phyloP scores from a whole-genome alignment of 1,140 invertebrate species.

The Reticulitermes speratus region DNA sequence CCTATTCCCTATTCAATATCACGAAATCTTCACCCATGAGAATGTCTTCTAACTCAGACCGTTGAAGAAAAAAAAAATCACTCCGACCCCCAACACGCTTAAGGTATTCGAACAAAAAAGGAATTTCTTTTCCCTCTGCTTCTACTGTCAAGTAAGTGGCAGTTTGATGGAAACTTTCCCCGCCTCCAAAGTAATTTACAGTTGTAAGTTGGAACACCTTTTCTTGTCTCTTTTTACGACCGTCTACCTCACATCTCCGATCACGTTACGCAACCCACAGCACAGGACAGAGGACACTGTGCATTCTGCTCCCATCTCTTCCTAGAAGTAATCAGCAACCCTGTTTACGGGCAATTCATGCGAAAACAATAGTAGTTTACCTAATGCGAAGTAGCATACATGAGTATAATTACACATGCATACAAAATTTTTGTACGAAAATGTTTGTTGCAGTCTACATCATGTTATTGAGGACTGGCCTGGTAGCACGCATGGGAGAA shows the following conservation, averaged over 20 bases:
- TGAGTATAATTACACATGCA: too few relatives aligned
- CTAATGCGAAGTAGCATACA: too few relatives aligned
- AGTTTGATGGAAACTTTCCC: conserved; percentile 1
- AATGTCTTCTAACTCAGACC: not conserved
- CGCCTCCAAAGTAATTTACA: not conserved
- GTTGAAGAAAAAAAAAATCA: not conserved
- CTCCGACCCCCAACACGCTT: not conserved
- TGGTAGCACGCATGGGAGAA: too few relatives aligned
- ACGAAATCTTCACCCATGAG: not conserved
- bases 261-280: not conserved
- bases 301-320: not conserved
- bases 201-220: not conserved
- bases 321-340: not conserved
- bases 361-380: too few relatives aligned
- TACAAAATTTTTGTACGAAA: too few relatives aligned
- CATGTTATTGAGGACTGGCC: too few relatives aligned
- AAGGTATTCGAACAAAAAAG: not conserved
- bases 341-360: too few relatives aligned
- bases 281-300: not conserved
- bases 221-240: not conserved
- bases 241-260: not conserved
- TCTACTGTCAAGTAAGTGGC: not conserved
- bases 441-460: too few relatives aligned
- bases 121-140: not conserved
- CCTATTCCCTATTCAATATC: not conserved